A percentile compares a stretch with the other conserved stretches of the same genome.
These are phyloP conservation scores for Rhodinocichla rosea DNA, from an alignment of 2,113 vertebrate species.

Conservation along the genomic window DNA sequence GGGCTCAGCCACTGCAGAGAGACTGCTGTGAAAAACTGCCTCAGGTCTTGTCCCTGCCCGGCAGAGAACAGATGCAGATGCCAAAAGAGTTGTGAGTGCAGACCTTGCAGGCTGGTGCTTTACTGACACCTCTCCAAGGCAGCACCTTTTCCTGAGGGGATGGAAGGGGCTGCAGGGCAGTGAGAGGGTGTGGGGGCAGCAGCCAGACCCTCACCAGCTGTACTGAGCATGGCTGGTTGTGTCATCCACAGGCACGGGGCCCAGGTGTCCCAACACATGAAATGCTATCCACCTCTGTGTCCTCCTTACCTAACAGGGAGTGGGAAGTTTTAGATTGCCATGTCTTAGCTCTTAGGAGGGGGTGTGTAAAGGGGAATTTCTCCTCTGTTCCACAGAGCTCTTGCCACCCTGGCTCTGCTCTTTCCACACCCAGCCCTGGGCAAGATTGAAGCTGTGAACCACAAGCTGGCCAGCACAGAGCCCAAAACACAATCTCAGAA, in stretches of 20 bases:
- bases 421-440: background rate
- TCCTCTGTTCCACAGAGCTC: background rate
- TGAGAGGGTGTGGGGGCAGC: background rate
- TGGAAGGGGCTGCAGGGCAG: background rate
- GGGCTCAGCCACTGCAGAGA: background rate
- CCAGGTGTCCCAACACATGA: background rate
- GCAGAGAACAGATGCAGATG: background rate
- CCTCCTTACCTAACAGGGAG: background rate
- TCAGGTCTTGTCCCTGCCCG: background rate
- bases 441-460: background rate
- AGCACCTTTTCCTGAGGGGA: background rate
- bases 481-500: background rate
- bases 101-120: background rate
- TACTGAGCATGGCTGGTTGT: accelerated
- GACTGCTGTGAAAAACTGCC: background rate
- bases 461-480: background rate
- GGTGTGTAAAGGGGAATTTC: background rate
- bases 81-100: background rate
- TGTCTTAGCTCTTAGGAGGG: background rate
- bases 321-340: background rate
- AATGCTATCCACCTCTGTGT: background rate
- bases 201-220: background rate
- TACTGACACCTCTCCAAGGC: background rate
- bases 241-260: background rate
- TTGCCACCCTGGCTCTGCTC: background rate